Percentiles rank a stretch among this genome's conserved stretches.
Conservation (phyloP, 2,888 invertebrate genomes). For the Orchestes rusci region DNA sequence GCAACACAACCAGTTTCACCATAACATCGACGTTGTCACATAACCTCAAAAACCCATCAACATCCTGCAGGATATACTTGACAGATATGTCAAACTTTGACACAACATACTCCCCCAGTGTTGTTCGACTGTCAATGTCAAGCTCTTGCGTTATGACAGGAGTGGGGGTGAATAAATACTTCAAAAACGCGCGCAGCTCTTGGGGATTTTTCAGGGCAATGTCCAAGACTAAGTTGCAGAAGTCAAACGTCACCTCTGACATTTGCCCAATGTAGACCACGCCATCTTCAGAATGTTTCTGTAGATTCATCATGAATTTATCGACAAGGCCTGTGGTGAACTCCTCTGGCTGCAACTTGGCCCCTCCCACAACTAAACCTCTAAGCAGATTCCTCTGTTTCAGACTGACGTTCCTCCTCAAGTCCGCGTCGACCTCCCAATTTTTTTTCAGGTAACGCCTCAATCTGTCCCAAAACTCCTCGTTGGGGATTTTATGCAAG, state of each 20-base stretch:
- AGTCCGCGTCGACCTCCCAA: conserved; percentile 24
- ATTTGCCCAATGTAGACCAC: conserved; percentile 26
- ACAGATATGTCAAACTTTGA: conserved; percentile 33
- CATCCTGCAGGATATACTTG: conserved; percentile 30
- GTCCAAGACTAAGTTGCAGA: conserved; percentile 28
- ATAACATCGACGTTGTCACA: conserved; percentile 20
- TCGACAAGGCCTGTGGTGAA: conserved; percentile 17
- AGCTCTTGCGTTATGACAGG: conserved; percentile 17
- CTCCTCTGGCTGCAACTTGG: too few species aligned
- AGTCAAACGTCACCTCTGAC: conserved; percentile 27
- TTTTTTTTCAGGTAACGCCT: conserved; percentile 6
- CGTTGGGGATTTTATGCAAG: conserved; percentile 22
- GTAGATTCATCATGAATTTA: conserved; percentile 25
- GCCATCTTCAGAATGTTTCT: conserved; percentile 12
- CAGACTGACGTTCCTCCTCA: conserved; percentile 29
- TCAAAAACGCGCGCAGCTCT: conserved; percentile 28
- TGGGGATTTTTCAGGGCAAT: conserved; percentile 29
- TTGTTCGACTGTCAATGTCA: conserved; percentile 27
- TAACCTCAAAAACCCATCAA: conserved; percentile 26
- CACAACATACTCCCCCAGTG: conserved; percentile 34
- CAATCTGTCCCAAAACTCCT: too few species aligned
- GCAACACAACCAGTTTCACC: too few species aligned
- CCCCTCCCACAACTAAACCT: too few species aligned
- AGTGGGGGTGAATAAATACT: conserved; percentile 24
- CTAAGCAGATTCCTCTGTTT: conserved; percentile 33